A percentile compares a stretch with the other conserved stretches of the same genome.
These are phyloP conservation scores for Hirtodrosophila trivittata DNA, from an alignment of 2,888 invertebrate genomes.

Conservation along the genomic window DNA sequence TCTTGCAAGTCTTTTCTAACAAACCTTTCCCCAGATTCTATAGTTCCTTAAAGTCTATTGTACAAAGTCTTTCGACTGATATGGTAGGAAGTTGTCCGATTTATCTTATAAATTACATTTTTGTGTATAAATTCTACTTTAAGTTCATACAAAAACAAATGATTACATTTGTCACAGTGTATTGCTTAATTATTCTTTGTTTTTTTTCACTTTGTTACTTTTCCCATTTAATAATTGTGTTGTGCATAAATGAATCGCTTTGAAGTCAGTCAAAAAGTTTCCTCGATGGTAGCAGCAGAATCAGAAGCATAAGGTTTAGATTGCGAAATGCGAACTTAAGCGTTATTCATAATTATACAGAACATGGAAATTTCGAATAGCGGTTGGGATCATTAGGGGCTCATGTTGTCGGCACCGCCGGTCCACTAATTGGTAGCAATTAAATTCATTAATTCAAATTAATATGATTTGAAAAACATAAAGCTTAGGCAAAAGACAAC, in stretches of 20 bases:
- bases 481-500: constrained; percentile 29
- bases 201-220: constrained; percentile 14
- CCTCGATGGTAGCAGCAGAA: too few relatives aligned
- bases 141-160: too few relatives aligned
- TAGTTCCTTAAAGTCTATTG: too few relatives aligned
- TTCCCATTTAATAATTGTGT: constrained; percentile 51
- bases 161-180: too few relatives aligned
- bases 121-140: too few relatives aligned
- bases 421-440: constrained; percentile 72
- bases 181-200: not conserved
- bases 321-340: constrained; percentile 13
- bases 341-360: constrained; percentile 53
- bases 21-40: too few relatives aligned
- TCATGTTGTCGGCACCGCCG: constrained; percentile 61
- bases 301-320: not conserved
- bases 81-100: too few relatives aligned
- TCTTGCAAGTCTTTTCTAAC: too few relatives aligned
- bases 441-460: constrained; percentile 78
- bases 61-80: too few relatives aligned
- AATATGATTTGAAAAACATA: constrained; percentile 72
- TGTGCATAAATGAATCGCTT: constrained; percentile 18
- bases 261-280: constrained; percentile 18
- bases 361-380: constrained; percentile 43
- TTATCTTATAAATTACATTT: too few relatives aligned
- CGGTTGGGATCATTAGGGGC: constrained; percentile 60